These are phyloP conservation scores for Gymnarchus niloticus DNA, from an alignment of 2,113 vertebrate genomes.

Conservation along the genomic window DNA sequence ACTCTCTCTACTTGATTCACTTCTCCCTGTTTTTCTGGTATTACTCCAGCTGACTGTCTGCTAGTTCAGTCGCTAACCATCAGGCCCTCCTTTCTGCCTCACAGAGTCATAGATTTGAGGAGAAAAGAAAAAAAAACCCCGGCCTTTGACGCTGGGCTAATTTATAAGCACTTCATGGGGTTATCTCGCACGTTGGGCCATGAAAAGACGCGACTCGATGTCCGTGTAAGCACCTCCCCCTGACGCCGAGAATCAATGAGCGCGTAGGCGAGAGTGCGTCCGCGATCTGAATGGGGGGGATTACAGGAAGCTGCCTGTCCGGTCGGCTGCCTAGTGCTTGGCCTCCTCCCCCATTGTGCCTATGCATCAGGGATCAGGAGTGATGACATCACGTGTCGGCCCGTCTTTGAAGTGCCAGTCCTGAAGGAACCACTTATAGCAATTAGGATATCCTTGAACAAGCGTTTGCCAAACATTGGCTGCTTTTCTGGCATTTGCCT, in stretches of 20 bases:
- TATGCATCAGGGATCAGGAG: conserved; percentile 55
- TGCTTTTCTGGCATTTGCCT: conserved; percentile 79
- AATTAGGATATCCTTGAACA: conserved; percentile 99
- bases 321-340: conserved; percentile 30
- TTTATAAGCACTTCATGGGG: neutral
- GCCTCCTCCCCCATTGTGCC: conserved; percentile 61
- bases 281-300: conserved; percentile 15
- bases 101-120: neutral
- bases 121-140: neutral
- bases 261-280: conserved; percentile 9
- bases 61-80: neutral
- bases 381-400: conserved; percentile 80
- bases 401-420: conserved; percentile 85
- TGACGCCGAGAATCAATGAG: neutral
- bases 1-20: neutral
- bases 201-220: neutral
- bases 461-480: conserved; percentile 90
- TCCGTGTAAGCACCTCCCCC: neutral
- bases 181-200: conserved; percentile 10
- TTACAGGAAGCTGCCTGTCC: conserved; percentile 45
- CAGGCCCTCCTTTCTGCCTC: neutral
- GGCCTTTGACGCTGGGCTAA: neutral
- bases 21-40: neutral
- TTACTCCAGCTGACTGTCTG: neutral
- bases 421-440: conserved; percentile 93